phyloP scores from a whole-genome alignment of 2,888 invertebrate species.

The Drosophila atroscutellata region DNA sequence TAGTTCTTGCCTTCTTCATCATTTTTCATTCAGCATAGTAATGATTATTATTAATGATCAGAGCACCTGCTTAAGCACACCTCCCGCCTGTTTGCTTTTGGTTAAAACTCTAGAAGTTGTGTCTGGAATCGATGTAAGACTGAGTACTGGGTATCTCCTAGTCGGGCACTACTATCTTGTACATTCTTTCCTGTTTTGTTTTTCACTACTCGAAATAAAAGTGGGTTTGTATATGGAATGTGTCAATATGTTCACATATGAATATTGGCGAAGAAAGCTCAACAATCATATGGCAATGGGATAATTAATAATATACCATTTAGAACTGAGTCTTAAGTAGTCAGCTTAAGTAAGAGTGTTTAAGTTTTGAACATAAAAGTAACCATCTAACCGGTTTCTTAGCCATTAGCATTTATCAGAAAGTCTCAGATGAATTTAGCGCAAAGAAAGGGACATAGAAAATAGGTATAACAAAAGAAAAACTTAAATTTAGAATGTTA shows the following conservation, averaged over 20 bases:
- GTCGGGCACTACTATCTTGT: no score
- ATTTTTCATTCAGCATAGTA: neutral
- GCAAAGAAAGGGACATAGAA: neutral
- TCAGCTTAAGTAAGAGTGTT: neutral
- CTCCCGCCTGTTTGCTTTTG: neutral
- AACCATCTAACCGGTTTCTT: neutral
- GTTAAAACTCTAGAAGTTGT: neutral
- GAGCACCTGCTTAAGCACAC: neutral
- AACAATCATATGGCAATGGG: no score
- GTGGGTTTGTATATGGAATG: neutral
- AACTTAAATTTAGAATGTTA: neutral
- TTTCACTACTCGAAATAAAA: no score
- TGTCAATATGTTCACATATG: neutral
- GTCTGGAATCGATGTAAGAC: neutral
- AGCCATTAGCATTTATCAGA: neutral
- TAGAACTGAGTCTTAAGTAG: neutral
- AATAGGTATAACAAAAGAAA: neutral
- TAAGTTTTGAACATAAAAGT: neutral
- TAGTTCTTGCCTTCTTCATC: neutral
- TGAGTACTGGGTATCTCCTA: neutral
- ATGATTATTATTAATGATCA: neutral
- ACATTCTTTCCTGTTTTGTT: accelerated
- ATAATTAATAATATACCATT: neutral
- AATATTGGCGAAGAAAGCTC: neutral
- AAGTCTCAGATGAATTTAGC: neutral